Conservation (phyloP, 2,797 vertebrate genomes). For the Buceros bicornis region DNA sequence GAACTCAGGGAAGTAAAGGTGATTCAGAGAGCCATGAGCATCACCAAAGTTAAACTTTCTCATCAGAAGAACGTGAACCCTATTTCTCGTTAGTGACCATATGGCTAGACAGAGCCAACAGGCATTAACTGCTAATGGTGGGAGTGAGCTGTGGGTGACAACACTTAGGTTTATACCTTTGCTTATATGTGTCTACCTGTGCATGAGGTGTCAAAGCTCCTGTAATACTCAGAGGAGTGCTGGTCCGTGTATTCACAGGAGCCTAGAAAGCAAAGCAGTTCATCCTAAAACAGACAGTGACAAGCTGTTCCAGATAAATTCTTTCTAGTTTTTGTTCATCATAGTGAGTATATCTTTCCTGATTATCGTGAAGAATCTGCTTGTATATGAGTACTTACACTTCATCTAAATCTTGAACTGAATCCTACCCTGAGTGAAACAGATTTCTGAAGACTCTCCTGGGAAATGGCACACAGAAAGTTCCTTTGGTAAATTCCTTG, state of each 20-base stretch:
- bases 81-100: neutral
- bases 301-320: neutral
- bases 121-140: neutral
- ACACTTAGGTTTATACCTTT: neutral
- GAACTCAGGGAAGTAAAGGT: neutral
- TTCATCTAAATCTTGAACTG: neutral
- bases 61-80: accelerated
- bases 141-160: neutral
- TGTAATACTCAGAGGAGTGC: neutral
- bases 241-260: neutral
- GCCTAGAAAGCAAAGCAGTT: neutral
- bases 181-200: accelerated
- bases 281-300: neutral
- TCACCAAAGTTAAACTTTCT: neutral
- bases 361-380: neutral
- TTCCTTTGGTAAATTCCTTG: neutral
- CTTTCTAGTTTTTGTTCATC: neutral
- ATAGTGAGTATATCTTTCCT: neutral
- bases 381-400: neutral
- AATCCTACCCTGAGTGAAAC: neutral
- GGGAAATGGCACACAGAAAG: neutral
- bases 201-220: neutral
- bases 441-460: neutral
- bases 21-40: neutral
- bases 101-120: neutral